Conservation (phyloP, 2,113 vertebrate species). For the Spizaetus ornatus region DNA sequence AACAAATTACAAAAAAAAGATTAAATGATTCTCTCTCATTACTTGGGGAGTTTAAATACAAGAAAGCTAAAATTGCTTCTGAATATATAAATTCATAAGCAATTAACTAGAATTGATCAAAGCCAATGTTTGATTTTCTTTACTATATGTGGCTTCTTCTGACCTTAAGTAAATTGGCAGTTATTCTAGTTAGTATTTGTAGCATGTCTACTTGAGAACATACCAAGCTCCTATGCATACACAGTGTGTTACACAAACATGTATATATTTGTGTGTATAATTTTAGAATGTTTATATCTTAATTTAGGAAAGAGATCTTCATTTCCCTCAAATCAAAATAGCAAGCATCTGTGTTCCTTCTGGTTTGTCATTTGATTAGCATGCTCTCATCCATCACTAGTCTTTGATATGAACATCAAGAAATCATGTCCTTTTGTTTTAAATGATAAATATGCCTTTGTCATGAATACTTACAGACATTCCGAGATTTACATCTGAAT, state of each 20-base stretch:
- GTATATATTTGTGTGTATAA: neutral
- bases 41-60: neutral
- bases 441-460: constrained; percentile 72
- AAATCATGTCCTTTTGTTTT: constrained; percentile 72
- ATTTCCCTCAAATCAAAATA: constrained; percentile 57
- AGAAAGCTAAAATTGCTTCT: neutral
- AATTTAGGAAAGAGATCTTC: neutral
- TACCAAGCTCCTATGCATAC: neutral
- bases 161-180: neutral
- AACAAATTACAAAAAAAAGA: neutral
- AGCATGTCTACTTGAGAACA: neutral
- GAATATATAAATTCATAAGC: neutral
- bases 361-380: constrained; percentile 63
- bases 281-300: neutral
- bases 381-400: constrained; percentile 65
- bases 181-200: neutral
- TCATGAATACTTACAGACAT: constrained; percentile 60
- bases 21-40: neutral
- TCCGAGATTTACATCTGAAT: constrained; percentile 73
- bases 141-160: neutral
- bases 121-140: neutral
- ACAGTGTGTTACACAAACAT: neutral
- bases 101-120: neutral
- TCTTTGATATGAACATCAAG: constrained; percentile 66
- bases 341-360: constrained; percentile 68